These are phyloP conservation scores for Operophtera brumata DNA, from an alignment of 2,888 invertebrate species.

Conservation along the genomic window DNA sequence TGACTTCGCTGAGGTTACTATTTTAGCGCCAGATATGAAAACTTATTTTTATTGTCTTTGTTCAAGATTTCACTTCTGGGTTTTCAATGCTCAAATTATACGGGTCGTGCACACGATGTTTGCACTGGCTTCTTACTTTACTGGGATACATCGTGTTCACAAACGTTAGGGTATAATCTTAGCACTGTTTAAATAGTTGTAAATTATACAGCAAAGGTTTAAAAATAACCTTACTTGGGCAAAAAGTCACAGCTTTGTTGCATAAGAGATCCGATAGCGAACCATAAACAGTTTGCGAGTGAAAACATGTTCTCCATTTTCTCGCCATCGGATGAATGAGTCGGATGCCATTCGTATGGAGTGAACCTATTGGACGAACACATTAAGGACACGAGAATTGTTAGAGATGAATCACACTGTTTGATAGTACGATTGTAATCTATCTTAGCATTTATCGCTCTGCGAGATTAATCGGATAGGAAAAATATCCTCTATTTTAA, in stretches of 20 bases:
- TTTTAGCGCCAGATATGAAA: conserved; percentile 46
- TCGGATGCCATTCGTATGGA: conserved; percentile 97
- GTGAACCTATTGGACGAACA: conserved; percentile 85
- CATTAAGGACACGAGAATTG: conserved; percentile 38
- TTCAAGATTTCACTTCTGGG: conserved; percentile 25
- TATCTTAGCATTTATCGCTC: background rate
- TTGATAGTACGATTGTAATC: conserved; percentile 14
- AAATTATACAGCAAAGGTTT: conserved; percentile 35
- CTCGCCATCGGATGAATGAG: conserved; percentile 90
- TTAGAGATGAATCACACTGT: conserved; percentile 19
- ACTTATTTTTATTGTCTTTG: conserved; percentile 26
- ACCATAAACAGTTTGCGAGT: conserved; percentile 97
- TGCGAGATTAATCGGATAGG: background rate
- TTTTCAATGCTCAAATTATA: conserved; percentile 9
- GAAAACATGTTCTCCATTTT: conserved; percentile 97
- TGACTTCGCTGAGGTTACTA: conserved; percentile 78
- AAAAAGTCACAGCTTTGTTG: conserved; percentile 97
- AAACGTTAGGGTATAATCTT: conserved; percentile 1
- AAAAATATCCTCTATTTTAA: background rate
- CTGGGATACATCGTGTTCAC: background rate
- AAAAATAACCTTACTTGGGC: conserved; percentile 88
- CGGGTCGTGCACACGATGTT: background rate
- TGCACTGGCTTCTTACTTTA: background rate
- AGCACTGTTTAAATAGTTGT: conserved; percentile 4
- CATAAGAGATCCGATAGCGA: conserved; percentile 96